phyloP scores from a whole-genome alignment of 2,888 invertebrate species.

The Hirtodrosophila trivittata region DNA sequence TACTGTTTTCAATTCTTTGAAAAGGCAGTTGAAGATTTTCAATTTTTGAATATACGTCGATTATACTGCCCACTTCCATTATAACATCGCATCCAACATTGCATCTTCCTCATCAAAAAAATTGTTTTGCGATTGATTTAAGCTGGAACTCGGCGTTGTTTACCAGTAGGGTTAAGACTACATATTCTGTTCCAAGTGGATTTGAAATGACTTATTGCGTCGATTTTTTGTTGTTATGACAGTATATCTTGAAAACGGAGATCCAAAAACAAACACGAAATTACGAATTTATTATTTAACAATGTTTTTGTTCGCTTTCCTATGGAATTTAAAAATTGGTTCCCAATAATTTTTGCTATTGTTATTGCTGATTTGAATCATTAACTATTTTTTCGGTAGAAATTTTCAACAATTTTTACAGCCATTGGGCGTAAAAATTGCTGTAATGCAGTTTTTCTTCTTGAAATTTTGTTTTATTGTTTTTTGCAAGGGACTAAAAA shows the following conservation, averaged over 20 bases:
- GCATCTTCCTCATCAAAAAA: conserved; percentile 25
- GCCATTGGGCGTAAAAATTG: conserved; percentile 33
- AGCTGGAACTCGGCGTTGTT: conserved; percentile 10
- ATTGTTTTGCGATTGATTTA: conserved; percentile 1
- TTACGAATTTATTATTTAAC: conserved; percentile 17
- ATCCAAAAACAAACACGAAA: conserved; percentile 30
- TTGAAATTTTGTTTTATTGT: conserved; percentile 7
- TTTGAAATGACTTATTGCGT: conserved; percentile 23
- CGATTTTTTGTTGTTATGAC: conserved; percentile 11
- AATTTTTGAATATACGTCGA: conserved; percentile 22
- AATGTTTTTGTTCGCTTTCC: conserved; percentile 16
- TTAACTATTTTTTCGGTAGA: conserved; percentile 20
- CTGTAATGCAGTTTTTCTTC: conserved; percentile 9
- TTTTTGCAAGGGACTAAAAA: conserved; percentile 17
- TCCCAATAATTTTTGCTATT: conserved; percentile 8
- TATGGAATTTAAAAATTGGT: no score
- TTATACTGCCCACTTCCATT: conserved; percentile 1
- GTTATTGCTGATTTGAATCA: conserved; percentile 16
- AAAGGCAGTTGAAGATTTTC: conserved; percentile 21
- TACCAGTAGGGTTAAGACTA: conserved; percentile 8
- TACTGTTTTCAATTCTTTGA: conserved; percentile 17
- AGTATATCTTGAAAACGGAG: conserved; percentile 35
- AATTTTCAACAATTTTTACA: conserved; percentile 9
- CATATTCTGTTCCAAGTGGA: conserved; percentile 18
- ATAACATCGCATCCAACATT: conserved; percentile 9